Base-by-base conservation (phyloP, 2,113 vertebrate genomes). In the Meriones unguiculatus region DNA sequence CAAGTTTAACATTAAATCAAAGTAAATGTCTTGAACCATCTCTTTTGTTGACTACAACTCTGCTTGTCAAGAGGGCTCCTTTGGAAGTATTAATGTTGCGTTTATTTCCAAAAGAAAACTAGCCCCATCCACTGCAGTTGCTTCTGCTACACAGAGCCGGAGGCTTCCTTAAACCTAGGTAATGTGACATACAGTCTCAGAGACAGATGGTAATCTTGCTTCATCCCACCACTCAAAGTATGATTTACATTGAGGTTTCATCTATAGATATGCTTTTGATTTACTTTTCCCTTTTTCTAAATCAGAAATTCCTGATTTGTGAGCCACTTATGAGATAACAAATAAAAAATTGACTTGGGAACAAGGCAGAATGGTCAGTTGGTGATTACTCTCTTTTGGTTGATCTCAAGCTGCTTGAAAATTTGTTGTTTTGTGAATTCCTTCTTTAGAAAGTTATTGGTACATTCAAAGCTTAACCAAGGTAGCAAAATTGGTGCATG, bases 1-100 rank as follows among this genome's bases (percentile, higher is more conserved):
- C 96, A 97, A 98, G 96, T 98, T 98, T 96, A 96, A 98, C 98
- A 98, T 98, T 98, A 99, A 98, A 97, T 98, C 97, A 97, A 97
- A 98, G 95, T 96, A 96, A 70, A 95, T 93, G 76, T 98, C 98
- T 98, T 95, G 93, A 98, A 96, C 97, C 93, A 77, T 97, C 38
- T 97, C 89, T 97, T 65, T 96, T 96, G 93, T 98, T 52, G 65
- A 91, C 41, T 93, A 89, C 75, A 87, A 82, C 81, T 95, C 10
- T 70, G 70, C 57, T 94, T 92, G 54, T 89, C 82, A 86, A 89
- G 97, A 96, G 96, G 89, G 25, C 73, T 97, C 97, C 91, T 73
- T 94, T 97, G 93, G 93, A 77, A 38, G 96, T 97, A 95, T 98
- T 98, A 96, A 97, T 95, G 86, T 73, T 72, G 89, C 98, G 73